A percentile compares a stretch with the other conserved stretches of the same genome.
These are phyloP conservation scores for Teleiodes luculella DNA, from an alignment of 2,888 invertebrate species.

Conservation along the genomic window DNA sequence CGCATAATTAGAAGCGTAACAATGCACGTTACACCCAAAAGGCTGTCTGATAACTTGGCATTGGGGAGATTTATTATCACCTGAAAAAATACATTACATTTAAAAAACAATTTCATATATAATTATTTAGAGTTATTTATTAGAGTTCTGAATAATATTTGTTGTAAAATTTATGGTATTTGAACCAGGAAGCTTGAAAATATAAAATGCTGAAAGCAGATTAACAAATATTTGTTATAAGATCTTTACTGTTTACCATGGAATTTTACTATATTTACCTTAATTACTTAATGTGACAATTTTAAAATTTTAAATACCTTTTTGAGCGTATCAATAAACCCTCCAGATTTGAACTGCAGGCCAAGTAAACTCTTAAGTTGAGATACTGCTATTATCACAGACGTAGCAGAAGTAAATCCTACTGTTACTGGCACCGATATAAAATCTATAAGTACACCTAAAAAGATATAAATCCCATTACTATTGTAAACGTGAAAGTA, in stretches of 20 bases:
- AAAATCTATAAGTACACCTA: constrained; percentile 92
- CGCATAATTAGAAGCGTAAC: constrained; percentile 84
- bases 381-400: constrained; percentile 92
- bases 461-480: background rate
- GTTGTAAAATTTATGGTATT: too few species aligned
- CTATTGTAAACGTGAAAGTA: too few species aligned
- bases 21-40: constrained; percentile 86
- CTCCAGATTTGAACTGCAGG: constrained; percentile 83
- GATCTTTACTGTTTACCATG: too few species aligned
- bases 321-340: constrained; percentile 85
- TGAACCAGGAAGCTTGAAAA: too few species aligned
- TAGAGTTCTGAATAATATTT: too few species aligned
- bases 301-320: constrained; percentile 71
- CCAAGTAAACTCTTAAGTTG: constrained; percentile 88
- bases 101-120: too few species aligned
- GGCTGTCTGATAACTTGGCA: constrained; percentile 83
- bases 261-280: too few species aligned
- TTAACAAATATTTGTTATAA: too few species aligned
- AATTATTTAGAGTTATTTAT: too few species aligned
- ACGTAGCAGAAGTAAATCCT: constrained; percentile 94
- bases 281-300: too few species aligned
- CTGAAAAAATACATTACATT: constrained; percentile 39
- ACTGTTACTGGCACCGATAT: constrained; percentile 94
- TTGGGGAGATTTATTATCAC: constrained; percentile 83
- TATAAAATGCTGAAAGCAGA: too few species aligned